Evolutionary conservation across 2,888 invertebrate genomes (phyloP).

Genomic region (Hyppa rectilinea): DNA sequence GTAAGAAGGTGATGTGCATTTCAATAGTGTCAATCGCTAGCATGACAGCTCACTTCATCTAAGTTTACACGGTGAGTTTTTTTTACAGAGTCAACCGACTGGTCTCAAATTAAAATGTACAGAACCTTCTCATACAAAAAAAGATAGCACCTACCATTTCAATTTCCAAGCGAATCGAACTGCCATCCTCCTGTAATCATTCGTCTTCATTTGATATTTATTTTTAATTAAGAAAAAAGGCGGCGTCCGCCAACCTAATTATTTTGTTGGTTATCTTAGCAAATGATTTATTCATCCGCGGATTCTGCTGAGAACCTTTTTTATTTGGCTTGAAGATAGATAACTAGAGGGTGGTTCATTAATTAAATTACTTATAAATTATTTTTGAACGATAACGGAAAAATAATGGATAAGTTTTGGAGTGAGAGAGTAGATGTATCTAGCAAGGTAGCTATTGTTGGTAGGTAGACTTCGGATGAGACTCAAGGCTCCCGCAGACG

Average conservation of each 20-base stretch:
- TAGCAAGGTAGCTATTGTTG: not conserved
- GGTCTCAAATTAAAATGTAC: constrained; percentile 14
- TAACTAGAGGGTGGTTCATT: constrained; percentile 74
- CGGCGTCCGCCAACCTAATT: constrained; percentile 81
- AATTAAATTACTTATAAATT: constrained; percentile 78
- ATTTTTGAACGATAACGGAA: constrained; percentile 69
- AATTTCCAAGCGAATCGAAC: constrained; percentile 62
- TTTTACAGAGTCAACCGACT: too few species aligned
- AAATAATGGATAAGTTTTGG: constrained; percentile 67
- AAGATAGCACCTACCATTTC: constrained; percentile 20
- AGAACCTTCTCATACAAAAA: constrained; percentile 32
- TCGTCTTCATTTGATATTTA: constrained; percentile 87
- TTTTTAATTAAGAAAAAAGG: constrained; percentile 89
- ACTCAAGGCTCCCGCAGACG: too few species aligned
- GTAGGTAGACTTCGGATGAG: not conserved
- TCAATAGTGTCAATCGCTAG: too few species aligned
- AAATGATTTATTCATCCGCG: constrained; percentile 84
- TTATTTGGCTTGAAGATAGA: constrained; percentile 75
- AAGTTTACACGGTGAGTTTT: too few species aligned
- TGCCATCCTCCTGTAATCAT: constrained; percentile 73
- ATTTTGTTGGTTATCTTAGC: constrained; percentile 86
- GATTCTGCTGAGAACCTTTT: constrained; percentile 68
- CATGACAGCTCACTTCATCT: too few species aligned
- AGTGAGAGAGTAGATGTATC: constrained; percentile 11
- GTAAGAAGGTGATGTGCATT: too few species aligned